Evolutionary conservation across 2,888 invertebrate species (phyloP).

Genomic region (Mimumesa dahlbomi): DNA sequence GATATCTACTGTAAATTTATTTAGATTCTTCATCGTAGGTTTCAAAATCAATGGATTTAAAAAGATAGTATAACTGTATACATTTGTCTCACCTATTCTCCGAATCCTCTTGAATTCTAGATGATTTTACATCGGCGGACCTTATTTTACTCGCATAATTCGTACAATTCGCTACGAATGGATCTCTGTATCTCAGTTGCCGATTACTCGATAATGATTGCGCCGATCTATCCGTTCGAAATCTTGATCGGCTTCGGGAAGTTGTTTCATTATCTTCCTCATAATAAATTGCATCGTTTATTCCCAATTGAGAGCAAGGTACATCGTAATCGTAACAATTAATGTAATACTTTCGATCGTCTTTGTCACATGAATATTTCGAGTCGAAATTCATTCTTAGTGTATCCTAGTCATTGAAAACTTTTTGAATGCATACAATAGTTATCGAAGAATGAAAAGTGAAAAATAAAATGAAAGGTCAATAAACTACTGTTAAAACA

Average conservation of each 20-base stretch:
- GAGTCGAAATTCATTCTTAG: conserved; percentile 51
- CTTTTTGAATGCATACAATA: no score
- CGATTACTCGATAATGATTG: not conserved
- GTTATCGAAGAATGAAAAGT: no score
- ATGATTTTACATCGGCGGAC: not conserved
- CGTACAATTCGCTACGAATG: not conserved
- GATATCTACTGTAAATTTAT: conserved; percentile 2
- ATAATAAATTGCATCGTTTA: conserved; percentile 3
- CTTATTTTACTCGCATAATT: conserved; percentile 1
- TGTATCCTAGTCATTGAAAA: conserved; percentile 55
- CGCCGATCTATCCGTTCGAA: not conserved
- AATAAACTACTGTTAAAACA: no score
- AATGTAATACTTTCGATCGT: conserved; percentile 6
- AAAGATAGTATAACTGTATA: not conserved
- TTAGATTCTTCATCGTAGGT: no score
- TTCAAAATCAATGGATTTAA: not conserved
- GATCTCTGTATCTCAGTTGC: not conserved
- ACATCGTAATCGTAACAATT: conserved; percentile 21
- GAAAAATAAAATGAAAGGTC: not conserved
- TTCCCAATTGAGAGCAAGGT: not conserved
- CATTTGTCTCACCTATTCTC: conserved; percentile 5
- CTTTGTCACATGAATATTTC: conserved; percentile 18
- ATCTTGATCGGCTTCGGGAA: not conserved
- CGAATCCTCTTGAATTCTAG: not conserved
- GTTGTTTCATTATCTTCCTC: conserved; percentile 1